A percentile compares a stretch with the other conserved stretches of the same genome.
Conservation (phyloP, 2,888 invertebrate genomes). For the Reticulitermes lucifugus region DNA sequence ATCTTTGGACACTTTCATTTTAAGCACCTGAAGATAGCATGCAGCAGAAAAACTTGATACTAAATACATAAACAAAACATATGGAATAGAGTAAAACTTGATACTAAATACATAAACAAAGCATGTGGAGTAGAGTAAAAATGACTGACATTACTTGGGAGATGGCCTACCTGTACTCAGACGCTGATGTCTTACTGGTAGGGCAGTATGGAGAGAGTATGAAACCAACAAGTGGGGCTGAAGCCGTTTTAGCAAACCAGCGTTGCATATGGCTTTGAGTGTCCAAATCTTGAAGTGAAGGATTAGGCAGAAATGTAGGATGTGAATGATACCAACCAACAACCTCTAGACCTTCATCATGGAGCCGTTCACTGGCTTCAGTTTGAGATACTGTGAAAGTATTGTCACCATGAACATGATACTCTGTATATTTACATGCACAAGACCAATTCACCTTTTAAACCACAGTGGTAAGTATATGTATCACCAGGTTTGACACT, state of each 20-base stretch:
- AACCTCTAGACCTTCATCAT: conserved; percentile 64
- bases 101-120: too few relatives aligned
- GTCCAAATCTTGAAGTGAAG: conserved; percentile 76
- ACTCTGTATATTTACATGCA: background rate
- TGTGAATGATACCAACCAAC: conserved; percentile 86
- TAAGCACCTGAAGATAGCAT: too few relatives aligned
- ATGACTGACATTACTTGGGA: background rate
- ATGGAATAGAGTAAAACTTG: too few relatives aligned
- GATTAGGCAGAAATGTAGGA: conserved; percentile 76
- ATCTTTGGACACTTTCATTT: too few relatives aligned
- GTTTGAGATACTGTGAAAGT: conserved; percentile 70
- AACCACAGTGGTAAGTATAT: too few relatives aligned
- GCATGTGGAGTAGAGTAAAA: too few relatives aligned
- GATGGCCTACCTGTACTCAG: conserved; percentile 65
- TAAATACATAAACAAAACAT: too few relatives aligned
- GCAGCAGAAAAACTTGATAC: too few relatives aligned
- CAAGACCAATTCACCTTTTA: background rate
- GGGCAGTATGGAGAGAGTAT: conserved; percentile 75
- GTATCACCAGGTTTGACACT: too few relatives aligned
- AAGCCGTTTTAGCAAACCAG: conserved; percentile 66
- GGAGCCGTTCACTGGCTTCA: conserved; percentile 70
- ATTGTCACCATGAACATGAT: background rate
- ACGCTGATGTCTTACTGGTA: conserved; percentile 66
- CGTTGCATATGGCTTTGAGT: conserved; percentile 74
- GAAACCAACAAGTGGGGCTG: conserved; percentile 72